These are phyloP conservation scores for Liparis tanakae DNA, from an alignment of 2,797 vertebrate species.

Conservation along the genomic window DNA sequence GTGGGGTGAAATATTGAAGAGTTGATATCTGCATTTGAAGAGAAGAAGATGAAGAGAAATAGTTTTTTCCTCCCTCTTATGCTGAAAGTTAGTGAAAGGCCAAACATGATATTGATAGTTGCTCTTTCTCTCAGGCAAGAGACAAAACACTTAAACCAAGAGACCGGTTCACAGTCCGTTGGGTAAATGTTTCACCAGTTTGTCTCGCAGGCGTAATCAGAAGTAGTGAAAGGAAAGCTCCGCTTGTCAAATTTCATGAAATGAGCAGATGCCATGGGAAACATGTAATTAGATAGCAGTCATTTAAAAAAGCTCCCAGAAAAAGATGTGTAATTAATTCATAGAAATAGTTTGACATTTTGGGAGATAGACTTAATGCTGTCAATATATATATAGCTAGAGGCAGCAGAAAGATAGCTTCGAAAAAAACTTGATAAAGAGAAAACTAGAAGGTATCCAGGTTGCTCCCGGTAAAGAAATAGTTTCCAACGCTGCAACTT, in stretches of 20 bases:
- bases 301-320: constrained; percentile 11
- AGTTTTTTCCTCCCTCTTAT: constrained; percentile 59
- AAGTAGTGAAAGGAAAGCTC: constrained; percentile 5
- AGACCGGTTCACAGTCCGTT: constrained; percentile 65
- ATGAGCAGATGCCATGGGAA: constrained; percentile 9
- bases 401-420: background rate
- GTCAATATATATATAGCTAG: background rate
- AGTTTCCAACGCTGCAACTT: background rate
- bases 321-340: constrained; percentile 1
- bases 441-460: background rate
- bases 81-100: constrained; percentile 71
- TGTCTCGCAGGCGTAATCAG: constrained; percentile 5
- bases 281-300: constrained; percentile 13
- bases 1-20: constrained; percentile 77
- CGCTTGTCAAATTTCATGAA: constrained; percentile 12
- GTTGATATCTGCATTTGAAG: constrained; percentile 67
- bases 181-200: constrained; percentile 9
- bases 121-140: constrained; percentile 50
- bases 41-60: constrained; percentile 56
- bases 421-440: background rate
- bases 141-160: constrained; percentile 59
- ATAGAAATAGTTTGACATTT: background rate
- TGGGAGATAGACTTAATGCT: background rate
- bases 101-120: constrained; percentile 66
- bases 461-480: background rate